Evolutionary conservation across 2,888 invertebrate species (phyloP).

Genomic region (Melipona bicolor): DNA sequence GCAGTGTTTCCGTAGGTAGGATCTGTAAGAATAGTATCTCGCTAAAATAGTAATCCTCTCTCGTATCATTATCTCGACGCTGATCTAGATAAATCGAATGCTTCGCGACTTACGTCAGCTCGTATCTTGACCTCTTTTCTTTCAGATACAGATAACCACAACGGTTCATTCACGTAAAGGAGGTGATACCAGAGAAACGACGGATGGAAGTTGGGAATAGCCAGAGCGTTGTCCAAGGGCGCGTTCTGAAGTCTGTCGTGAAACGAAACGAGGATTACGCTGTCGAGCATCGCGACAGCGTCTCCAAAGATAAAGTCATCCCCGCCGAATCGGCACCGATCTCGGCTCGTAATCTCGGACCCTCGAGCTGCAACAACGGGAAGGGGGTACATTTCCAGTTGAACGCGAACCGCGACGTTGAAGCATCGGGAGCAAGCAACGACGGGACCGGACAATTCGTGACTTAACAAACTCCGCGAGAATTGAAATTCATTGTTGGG

Average conservation of each 20-base stretch:
- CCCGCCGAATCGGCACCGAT: slow-evolving; percentile 75
- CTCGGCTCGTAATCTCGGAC: slow-evolving; percentile 66
- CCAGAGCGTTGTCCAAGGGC: slow-evolving; percentile 64
- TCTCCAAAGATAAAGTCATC: slow-evolving; percentile 67
- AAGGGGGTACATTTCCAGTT: slow-evolving; percentile 64
- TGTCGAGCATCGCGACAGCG: slow-evolving; percentile 36
- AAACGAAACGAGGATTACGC: slow-evolving; percentile 75
- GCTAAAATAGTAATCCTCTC: background rate
- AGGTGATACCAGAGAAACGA: slow-evolving; percentile 35
- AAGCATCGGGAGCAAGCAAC: background rate
- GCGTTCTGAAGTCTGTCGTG: slow-evolving; percentile 74
- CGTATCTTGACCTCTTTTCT: slow-evolving; percentile 25
- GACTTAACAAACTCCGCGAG: background rate
- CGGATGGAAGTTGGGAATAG: slow-evolving; percentile 15
- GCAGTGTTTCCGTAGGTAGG: background rate
- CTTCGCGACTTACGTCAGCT: background rate
- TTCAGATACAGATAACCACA: slow-evolving; percentile 82
- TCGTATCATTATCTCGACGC: background rate
- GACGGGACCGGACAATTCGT: background rate
- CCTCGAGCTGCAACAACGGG: slow-evolving; percentile 76
- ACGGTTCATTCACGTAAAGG: slow-evolving; percentile 76
- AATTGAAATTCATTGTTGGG: background rate
- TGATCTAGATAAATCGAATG: background rate
- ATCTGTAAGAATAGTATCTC: no score
- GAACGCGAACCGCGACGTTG: background rate